Percentiles rank a stretch among this genome's conserved stretches.
Evolutionary conservation across 2,113 vertebrate species (phyloP).

Genomic region (Rhineura floridana): DNA sequence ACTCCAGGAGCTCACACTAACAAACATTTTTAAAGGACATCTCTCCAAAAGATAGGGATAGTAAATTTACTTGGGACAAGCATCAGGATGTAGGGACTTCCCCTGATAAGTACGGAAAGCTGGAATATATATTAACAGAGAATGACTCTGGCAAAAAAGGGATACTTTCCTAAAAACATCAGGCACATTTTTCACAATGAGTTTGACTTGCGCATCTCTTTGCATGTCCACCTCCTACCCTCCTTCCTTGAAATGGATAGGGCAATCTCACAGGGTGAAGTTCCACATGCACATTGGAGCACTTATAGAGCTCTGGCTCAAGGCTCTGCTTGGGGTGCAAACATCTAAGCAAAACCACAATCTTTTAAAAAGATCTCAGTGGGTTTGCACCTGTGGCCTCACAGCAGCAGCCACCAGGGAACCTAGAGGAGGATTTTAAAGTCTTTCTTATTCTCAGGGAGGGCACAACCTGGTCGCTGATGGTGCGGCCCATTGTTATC

Average conservation of each 20-base stretch:
- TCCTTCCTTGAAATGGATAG: not conserved
- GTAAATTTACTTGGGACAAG: too few species aligned
- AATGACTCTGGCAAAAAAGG: too few species aligned
- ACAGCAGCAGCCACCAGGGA: constrained; percentile 60
- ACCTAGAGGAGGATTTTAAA: constrained; percentile 28
- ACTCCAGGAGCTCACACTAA: not conserved
- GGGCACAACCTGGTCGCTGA: constrained; percentile 5
- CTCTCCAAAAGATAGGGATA: too few species aligned
- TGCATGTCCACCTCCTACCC: not conserved
- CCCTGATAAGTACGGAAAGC: too few species aligned
- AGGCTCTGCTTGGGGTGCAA: not conserved
- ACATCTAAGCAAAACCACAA: not conserved
- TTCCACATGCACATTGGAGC: not conserved
- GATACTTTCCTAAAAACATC: not conserved
- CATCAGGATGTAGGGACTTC: too few species aligned
- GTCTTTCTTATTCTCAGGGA: constrained; percentile 2
- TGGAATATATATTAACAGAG: not conserved
- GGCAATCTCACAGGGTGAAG: not conserved
- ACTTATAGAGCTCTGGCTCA: not conserved
- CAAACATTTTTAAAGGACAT: not conserved
- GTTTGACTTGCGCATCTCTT: not conserved
- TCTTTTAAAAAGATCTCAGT: not conserved
- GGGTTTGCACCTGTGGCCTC: constrained; percentile 57
- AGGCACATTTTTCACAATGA: not conserved
- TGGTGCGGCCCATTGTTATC: constrained; percentile 47